Evolutionary conservation across 2,888 invertebrate genomes (phyloP), one percentile per base, ranked within the genome.

Genomic region (Augochlorella aurata): DNA sequence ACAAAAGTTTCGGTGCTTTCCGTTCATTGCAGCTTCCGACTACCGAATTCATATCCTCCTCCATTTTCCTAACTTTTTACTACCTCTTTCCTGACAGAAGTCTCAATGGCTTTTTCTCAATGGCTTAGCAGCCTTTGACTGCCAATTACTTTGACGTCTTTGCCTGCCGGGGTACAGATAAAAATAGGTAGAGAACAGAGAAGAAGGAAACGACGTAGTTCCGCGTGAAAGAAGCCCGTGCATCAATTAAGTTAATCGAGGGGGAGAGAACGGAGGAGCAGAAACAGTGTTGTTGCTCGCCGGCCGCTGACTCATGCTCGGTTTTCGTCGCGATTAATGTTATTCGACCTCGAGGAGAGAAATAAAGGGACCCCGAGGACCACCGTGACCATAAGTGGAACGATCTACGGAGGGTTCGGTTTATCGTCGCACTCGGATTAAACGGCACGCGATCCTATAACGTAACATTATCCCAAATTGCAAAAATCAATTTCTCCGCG

Each of bases 301-400:
- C 61, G 68, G 49, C 8, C 50, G 85, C 74, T 84, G 85, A 85
- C 71, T 85, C 85, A 82, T 50, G 49, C 65, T 67, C 70, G 61
- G 74, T 77, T 81, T 84, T 82, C 84, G 84, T 85, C 74, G 47
- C 74, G 82, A 84, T 85, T 74, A 81, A 82, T 76, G 82, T 81
- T 77, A 61, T 58, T 78, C 77, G 81, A 78, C 78, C 77, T 81
- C 81, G 84, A 44, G 52, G 12, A 74, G 72, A 83, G 77, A 58
- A 74, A 79, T 67, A 76, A 77, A 81, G 70, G 70, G 77, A 70
- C 75, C 16, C 58, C 45, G 66, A 45, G 74, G 77, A 78, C 82
- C 82, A 72, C 74, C 74, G 72, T 75, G 67, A 63, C 82, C 78
- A 79, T 83, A 83, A 79, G 70, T 79, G 82, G 82, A 81, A 69